Percentiles rank a stretch among this genome's conserved stretches.
These are phyloP conservation scores for Solen grandis DNA, from an alignment of 1,140 invertebrate genomes.

Conservation along the genomic window DNA sequence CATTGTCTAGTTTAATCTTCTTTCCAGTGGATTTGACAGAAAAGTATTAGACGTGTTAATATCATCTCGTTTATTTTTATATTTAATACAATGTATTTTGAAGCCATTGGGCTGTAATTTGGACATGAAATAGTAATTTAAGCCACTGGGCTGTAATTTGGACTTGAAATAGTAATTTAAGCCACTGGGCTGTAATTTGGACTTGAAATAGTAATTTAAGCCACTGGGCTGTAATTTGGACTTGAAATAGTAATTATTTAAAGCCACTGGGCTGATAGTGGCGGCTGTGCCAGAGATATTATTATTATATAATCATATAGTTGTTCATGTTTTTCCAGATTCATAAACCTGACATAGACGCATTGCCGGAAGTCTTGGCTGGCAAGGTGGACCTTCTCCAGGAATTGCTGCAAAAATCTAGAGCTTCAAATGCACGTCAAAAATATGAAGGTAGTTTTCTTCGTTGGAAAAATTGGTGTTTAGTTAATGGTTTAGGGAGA, in stretches of 20 bases:
- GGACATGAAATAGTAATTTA: too few species aligned
- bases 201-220: too few species aligned
- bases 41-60: background rate
- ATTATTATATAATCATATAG: background rate
- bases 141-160: too few species aligned
- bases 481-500: slow-evolving; percentile 21
- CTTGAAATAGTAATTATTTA: too few species aligned
- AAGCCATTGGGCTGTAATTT: too few species aligned
- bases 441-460: slow-evolving; percentile 30
- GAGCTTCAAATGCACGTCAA: slow-evolving; percentile 9
- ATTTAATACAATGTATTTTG: too few species aligned
- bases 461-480: slow-evolving; percentile 26
- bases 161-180: too few species aligned
- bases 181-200: too few species aligned
- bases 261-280: background rate
- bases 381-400: slow-evolving; percentile 25
- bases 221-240: too few species aligned
- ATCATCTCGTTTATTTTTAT: background rate
- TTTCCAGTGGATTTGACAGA: background rate
- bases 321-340: slow-evolving; percentile 25
- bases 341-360: slow-evolving; percentile 23
- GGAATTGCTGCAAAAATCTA: slow-evolving; percentile 2
- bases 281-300: background rate
- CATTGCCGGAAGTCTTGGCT: slow-evolving; percentile 18
- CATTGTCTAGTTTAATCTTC: background rate